Evolutionary conservation across 2,888 invertebrate species (phyloP).

Genomic region (Mactromeris polynyma): DNA sequence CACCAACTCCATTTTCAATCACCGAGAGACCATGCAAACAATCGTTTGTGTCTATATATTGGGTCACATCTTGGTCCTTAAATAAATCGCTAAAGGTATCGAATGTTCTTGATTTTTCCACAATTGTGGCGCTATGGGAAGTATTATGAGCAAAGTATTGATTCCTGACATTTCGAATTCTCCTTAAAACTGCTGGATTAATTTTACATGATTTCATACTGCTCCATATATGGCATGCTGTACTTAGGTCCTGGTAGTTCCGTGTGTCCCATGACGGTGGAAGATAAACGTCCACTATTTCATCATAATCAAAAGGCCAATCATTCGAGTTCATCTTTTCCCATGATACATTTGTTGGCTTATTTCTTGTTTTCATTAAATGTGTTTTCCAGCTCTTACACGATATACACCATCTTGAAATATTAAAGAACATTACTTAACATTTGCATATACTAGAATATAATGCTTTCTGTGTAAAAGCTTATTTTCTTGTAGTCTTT

Average conservation of each 20-base stretch:
- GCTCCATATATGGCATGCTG: conserved; percentile 22
- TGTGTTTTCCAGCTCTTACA: conserved; percentile 14
- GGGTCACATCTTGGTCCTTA: conserved; percentile 1
- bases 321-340: background rate
- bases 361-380: background rate
- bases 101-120: conserved; percentile 21
- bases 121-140: background rate
- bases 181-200: background rate
- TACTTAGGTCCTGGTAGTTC: conserved; percentile 16
- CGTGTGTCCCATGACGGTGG: background rate
- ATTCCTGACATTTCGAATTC: conserved; percentile 22
- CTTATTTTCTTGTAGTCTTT: too few relatives aligned
- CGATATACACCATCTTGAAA: conserved; percentile 24
- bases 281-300: conserved; percentile 14
- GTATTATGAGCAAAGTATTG: conserved; percentile 23
- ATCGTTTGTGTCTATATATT: conserved; percentile 4
- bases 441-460: too few relatives aligned
- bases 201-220: conserved; percentile 1
- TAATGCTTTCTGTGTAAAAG: too few relatives aligned
- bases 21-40: background rate
- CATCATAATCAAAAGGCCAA: background rate
- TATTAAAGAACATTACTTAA: background rate
- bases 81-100: conserved; percentile 20
- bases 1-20: conserved; percentile 22
- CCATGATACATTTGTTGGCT: background rate